Evolutionary conservation across 2,888 invertebrate species (phyloP), one percentile per base, ranked within the genome.

Genomic region (Thymelicus lineola): DNA sequence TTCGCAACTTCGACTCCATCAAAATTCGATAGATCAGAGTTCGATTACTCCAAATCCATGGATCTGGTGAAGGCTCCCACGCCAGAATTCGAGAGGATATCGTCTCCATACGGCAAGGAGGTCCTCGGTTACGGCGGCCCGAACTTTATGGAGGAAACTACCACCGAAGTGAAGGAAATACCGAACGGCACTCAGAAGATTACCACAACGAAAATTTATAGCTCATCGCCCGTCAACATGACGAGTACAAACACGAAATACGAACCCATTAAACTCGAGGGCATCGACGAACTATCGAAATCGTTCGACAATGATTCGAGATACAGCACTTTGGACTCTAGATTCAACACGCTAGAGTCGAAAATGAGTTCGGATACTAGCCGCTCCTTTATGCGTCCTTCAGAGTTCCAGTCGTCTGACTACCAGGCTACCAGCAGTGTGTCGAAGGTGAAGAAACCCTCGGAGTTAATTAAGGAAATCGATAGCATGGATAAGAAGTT

Each of bases 401-500:
- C 94, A 0, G 94, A 94, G n/a, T 94, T 93, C 80, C 90, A 91
- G 35, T 78, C 88, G 0, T 84, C 90, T 0, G 93, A 93, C 28
- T 91, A 80, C 72, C 90, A 90, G 48, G 68, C 86, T 0, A 78
- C 85, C 0, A 79, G 86, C 0, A 88, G 80, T 70, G 78, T 90
- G 0, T 83, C 84, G 0, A 89, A 88, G 36, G 80, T 86, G 0
- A 93, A 89, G 71, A 88, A 90, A 20, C 90, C 93, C 0, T 76
- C 86, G 2, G 94, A 92, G 1, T 58, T 94, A 71, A 80, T 86
- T 0, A 93, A 91, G 62, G 95, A 95, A 68, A 86, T 94, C 0
- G 95, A 96, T 57, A 91, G 90, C n/a, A 77, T 96, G 74, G 96
- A 96, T 73, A 95, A 95, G 76, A 95, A 95, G 77, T 95, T 95